Conservation (phyloP, 1,140 invertebrate species). For the Eciton burchellii region DNA sequence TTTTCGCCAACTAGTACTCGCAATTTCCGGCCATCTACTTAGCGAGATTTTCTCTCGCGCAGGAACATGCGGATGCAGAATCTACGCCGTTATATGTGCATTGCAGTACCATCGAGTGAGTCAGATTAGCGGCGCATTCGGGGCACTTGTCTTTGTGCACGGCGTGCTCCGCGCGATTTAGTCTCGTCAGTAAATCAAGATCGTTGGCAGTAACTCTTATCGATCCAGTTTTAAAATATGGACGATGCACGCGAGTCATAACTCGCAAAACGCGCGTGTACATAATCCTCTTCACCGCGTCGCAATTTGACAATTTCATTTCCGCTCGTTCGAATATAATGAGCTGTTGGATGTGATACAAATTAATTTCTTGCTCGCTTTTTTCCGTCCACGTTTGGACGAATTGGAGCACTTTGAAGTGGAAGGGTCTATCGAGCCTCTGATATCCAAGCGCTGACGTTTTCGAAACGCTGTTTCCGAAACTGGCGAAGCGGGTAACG, state of each 20-base stretch:
- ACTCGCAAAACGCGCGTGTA: neutral
- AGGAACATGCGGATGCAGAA: constrained; percentile 54
- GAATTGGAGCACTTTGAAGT: too few species aligned
- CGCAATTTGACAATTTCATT: neutral
- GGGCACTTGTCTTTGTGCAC: neutral
- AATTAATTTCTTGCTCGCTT: too few species aligned
- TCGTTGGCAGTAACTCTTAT: neutral
- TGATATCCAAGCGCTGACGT: too few species aligned
- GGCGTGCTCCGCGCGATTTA: neutral
- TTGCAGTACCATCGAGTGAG: constrained; percentile 48
- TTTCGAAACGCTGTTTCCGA: too few species aligned
- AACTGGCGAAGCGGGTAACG: too few species aligned
- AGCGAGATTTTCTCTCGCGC: constrained; percentile 26
- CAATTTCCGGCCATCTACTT: constrained; percentile 18
- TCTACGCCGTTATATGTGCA: constrained; percentile 47
- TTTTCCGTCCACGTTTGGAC: too few species aligned
- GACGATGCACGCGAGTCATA: neutral
- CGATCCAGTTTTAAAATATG: neutral
- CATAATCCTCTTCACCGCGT: neutral
- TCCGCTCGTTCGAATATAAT: too few species aligned
- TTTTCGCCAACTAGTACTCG: too few species aligned
- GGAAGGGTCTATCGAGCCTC: too few species aligned
- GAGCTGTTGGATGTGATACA: too few species aligned
- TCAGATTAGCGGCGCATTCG: constrained; percentile 48
- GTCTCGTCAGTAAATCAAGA: constrained; percentile 34